Evolutionary conservation across 2,797 vertebrate genomes (phyloP).

Genomic region (Pristis pectinata): DNA sequence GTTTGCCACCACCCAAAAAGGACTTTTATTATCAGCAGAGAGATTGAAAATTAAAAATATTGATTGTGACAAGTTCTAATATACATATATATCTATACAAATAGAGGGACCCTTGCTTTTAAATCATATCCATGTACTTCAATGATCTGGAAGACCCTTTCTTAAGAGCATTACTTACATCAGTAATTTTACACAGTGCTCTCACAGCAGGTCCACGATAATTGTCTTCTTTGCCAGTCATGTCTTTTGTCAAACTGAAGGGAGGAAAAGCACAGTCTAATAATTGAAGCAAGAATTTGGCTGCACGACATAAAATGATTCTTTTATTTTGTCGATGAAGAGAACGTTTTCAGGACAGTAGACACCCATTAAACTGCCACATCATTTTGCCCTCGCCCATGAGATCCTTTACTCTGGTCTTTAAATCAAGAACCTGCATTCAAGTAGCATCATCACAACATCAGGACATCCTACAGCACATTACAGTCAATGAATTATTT

Average conservation of each 20-base stretch:
- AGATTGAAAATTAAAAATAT: neutral
- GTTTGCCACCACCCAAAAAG: neutral
- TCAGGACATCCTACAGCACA: neutral
- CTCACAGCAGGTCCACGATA: slow-evolving; percentile 66
- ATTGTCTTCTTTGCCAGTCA: slow-evolving; percentile 71
- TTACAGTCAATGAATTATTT: neutral
- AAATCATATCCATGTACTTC: neutral
- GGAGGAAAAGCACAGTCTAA: slow-evolving; percentile 28
- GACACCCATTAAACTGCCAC: neutral
- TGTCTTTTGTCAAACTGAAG: slow-evolving; percentile 67
- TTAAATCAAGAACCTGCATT: neutral
- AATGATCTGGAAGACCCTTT: neutral
- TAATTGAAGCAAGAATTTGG: neutral
- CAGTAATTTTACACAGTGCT: slow-evolving; percentile 67
- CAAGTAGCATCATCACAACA: neutral
- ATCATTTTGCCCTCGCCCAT: neutral
- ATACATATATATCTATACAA: too few species aligned
- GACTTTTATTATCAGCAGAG: neutral
- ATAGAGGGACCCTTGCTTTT: neutral
- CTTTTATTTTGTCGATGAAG: neutral
- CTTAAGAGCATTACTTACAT: slow-evolving; percentile 55
- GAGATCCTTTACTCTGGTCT: neutral
- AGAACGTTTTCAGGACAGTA: neutral
- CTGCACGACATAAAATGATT: neutral
- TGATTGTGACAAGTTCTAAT: neutral